Conservation (phyloP, 2,797 vertebrate species). For the Micromesistius poutassou region DNA sequence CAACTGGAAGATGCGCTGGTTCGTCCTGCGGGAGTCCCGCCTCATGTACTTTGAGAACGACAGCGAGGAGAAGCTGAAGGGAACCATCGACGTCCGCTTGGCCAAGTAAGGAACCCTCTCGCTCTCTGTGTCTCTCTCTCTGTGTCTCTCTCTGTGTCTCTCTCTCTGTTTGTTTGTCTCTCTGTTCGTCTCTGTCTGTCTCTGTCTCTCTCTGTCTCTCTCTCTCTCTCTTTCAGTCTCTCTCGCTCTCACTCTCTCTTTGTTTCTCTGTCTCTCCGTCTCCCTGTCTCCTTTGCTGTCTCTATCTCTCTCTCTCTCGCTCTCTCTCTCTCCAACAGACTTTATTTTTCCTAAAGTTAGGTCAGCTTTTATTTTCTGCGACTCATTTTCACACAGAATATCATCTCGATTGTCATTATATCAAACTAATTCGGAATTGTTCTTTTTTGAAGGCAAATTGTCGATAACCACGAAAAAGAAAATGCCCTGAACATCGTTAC, state of each 20-base stretch:
- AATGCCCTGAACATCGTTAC: constrained; percentile 90
- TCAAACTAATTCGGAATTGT: neutral
- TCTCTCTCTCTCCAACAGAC: too few species aligned
- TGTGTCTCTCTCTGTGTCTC: neutral
- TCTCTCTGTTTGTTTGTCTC: neutral
- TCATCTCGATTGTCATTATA: neutral
- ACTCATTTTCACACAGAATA: neutral
- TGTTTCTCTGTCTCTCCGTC: neutral
- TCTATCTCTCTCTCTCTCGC: neutral
- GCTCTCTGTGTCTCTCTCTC: neutral
- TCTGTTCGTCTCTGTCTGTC: neutral
- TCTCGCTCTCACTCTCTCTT: neutral
- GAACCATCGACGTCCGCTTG: constrained; percentile 81
- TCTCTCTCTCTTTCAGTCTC: neutral
- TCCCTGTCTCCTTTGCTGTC: neutral
- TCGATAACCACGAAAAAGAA: constrained; percentile 93
- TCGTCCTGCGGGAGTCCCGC: constrained; percentile 84
- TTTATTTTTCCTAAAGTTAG: too few species aligned
- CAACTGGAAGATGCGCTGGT: constrained; percentile 96
- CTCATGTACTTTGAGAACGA: constrained; percentile 93
- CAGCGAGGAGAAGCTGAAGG: constrained; percentile 87
- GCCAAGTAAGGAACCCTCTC: constrained; percentile 77
- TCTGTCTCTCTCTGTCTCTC: too few species aligned
- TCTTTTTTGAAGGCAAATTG: constrained; percentile 77
- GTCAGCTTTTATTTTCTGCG: neutral